phyloP scores from a whole-genome alignment of 2,113 vertebrate species.

The Forbesichthys papilliferus region DNA sequence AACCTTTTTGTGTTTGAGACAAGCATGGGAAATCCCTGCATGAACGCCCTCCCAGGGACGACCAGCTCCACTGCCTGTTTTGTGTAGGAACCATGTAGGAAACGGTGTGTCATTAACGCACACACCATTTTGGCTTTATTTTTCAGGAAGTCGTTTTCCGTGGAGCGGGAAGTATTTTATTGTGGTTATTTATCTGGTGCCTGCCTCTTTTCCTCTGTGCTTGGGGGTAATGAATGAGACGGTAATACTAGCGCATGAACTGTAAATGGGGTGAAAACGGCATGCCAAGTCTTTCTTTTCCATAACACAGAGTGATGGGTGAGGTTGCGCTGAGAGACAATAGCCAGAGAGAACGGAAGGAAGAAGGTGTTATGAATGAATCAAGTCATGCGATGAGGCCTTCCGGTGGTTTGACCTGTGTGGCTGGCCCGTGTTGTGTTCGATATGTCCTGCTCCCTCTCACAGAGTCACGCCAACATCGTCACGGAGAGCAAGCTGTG shows the following conservation, averaged over 20 bases:
- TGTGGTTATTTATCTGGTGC: background rate
- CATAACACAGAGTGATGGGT: conserved; percentile 47
- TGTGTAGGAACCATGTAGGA: too few species aligned
- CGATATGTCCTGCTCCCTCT: background rate
- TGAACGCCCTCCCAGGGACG: conserved; percentile 25
- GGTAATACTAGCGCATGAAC: background rate
- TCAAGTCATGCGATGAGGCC: conserved; percentile 42
- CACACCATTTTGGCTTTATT: background rate
- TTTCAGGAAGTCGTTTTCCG: conserved; percentile 9
- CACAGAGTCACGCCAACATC: background rate
- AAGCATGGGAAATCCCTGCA: conserved; percentile 36
- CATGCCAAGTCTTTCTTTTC: background rate
- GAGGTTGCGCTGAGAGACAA: conserved; percentile 46
- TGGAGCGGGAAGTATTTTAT: background rate
- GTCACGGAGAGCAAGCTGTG: background rate
- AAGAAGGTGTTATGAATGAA: conserved; percentile 33
- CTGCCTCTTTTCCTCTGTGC: background rate
- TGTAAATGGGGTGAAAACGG: background rate
- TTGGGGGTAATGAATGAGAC: conserved; percentile 1
- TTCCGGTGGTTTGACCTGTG: conserved; percentile 14
- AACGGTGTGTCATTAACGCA: too few species aligned
- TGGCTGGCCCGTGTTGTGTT: background rate
- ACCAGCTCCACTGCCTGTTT: background rate
- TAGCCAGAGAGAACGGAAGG: conserved; percentile 29
- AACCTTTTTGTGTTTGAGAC: conserved; percentile 62